These are phyloP conservation scores for Atta texana DNA, from an alignment of 1,140 invertebrate genomes.

Conservation along the genomic window DNA sequence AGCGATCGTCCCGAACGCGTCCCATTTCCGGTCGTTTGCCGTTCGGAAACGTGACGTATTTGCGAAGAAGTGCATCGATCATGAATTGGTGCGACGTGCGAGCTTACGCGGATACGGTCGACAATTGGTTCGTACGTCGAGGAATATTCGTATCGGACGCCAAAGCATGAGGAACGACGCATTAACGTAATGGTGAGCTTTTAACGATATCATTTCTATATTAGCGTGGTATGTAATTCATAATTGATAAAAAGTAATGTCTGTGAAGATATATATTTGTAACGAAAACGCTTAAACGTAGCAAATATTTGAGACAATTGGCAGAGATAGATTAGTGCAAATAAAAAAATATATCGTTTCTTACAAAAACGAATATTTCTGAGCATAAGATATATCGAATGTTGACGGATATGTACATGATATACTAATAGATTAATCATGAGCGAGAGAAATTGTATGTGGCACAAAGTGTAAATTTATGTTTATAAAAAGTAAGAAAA, in stretches of 20 bases:
- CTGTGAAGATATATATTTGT: not conserved
- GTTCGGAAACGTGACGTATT: slow-evolving; percentile 40
- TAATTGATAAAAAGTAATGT: not conserved
- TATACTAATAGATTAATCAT: not conserved
- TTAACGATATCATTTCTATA: not conserved
- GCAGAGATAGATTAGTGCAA: not conserved
- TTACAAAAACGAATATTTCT: not conserved
- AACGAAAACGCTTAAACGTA: not conserved
- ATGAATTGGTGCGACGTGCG: slow-evolving; percentile 72
- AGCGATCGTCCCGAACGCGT: slow-evolving; percentile 39
- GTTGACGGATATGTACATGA: not conserved
- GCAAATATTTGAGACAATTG: not conserved
- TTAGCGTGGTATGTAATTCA: not conserved
- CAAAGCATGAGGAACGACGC: slow-evolving; percentile 79
- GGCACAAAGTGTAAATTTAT: not conserved
- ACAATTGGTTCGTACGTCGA: slow-evolving; percentile 56
- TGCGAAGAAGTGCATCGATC: slow-evolving; percentile 62
- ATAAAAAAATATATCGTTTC: not conserved
- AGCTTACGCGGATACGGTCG: slow-evolving; percentile 34
- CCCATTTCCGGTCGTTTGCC: slow-evolving; percentile 35
- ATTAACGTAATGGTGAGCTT: slow-evolving; percentile 80
- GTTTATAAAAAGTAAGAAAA: not conserved
- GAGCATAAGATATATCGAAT: not conserved
- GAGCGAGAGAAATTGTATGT: not conserved
- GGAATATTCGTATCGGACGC: slow-evolving; percentile 71